phyloP scores from a whole-genome alignment of 2,797 vertebrate species.

The Arctocebus calabarensis region DNA sequence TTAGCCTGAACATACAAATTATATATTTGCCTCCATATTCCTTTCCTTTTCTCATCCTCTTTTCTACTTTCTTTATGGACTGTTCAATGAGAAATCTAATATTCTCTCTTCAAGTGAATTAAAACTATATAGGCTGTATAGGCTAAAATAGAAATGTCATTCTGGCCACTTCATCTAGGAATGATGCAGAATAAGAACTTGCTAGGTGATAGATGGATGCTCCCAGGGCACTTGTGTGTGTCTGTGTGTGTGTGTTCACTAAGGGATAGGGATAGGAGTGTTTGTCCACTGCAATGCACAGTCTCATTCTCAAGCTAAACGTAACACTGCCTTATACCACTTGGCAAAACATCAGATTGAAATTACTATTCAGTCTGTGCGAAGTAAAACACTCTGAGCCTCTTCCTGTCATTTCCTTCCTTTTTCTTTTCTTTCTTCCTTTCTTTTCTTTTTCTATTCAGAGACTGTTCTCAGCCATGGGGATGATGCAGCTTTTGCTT shows the following conservation, averaged over 20 bases:
- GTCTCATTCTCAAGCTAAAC: not conserved
- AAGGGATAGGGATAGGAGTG: not conserved
- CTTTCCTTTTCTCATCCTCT: not conserved
- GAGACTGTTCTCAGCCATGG: not conserved
- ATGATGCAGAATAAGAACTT: constrained; percentile 48
- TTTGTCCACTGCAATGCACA: not conserved
- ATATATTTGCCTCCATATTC: not conserved
- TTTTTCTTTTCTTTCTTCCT: no score
- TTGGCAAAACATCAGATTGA: constrained; percentile 46
- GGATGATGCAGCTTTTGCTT: constrained; percentile 34
- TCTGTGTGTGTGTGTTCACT: not conserved
- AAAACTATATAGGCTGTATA: not conserved
- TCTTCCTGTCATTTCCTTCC: not conserved
- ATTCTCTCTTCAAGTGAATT: constrained; percentile 54
- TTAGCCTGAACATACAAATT: constrained; percentile 41
- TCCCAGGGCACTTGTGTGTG: not conserved
- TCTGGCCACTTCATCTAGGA: constrained; percentile 5
- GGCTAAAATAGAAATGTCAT: constrained; percentile 27
- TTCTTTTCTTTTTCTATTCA: not conserved
- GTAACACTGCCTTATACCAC: not conserved
- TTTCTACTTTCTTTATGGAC: constrained; percentile 34
- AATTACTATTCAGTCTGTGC: not conserved
- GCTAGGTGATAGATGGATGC: not conserved
- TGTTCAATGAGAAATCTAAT: not conserved
- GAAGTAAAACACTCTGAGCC: constrained; percentile 7